phyloP scores from a whole-genome alignment of 2,797 vertebrate species.

The Eulemur albifrons region DNA sequence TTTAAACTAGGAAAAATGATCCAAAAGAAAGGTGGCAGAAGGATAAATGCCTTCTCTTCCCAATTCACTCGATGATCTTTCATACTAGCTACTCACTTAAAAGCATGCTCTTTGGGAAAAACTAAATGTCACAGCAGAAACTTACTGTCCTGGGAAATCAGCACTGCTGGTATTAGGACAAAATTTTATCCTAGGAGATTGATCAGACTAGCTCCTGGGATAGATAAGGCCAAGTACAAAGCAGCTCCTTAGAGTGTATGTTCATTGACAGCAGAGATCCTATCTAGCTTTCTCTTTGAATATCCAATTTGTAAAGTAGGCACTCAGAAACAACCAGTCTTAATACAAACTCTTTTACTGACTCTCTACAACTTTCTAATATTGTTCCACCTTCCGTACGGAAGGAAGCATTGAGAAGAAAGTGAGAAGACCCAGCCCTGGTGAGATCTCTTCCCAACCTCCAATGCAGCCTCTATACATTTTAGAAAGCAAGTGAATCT shows the following conservation, averaged over 20 bases:
- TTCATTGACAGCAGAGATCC: not conserved
- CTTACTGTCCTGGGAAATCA: not conserved
- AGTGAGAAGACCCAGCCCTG: not conserved
- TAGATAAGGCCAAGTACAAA: not conserved
- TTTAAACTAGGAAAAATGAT: not conserved
- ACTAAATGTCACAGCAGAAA: not conserved
- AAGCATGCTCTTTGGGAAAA: not conserved
- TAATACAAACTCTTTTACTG: not conserved
- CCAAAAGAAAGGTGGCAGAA: not conserved
- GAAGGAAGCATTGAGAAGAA: not conserved
- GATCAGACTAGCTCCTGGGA: not conserved
- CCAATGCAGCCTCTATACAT: not conserved
- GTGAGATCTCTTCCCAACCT: not conserved
- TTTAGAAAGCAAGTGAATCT: not conserved
- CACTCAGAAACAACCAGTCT: not conserved
- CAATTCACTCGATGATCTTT: not conserved
- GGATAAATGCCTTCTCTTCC: not conserved
- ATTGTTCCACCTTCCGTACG: too few species aligned
- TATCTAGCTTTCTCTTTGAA: not conserved
- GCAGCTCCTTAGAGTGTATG: not conserved
- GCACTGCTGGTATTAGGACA: not conserved
- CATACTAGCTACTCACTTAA: not conserved
- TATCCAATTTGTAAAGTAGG: not conserved
- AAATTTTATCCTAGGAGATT: not conserved
- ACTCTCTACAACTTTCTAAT: not conserved